A percentile compares a stretch with the other conserved stretches of the same genome.
phyloP scores from a whole-genome alignment of 2,888 invertebrate species.

The Calephelis perditalis region DNA sequence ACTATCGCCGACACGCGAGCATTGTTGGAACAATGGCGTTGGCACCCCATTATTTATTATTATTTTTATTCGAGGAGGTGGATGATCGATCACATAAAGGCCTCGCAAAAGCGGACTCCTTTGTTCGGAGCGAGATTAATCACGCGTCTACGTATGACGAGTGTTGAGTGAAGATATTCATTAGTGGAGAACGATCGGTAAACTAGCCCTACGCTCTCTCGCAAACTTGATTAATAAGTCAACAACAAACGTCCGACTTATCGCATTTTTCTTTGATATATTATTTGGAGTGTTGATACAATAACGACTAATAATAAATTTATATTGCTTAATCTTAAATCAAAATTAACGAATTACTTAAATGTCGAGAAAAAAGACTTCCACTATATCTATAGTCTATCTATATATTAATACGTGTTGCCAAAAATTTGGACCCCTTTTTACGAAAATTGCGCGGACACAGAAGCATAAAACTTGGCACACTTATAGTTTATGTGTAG shows the following conservation, averaged over 20 bases:
- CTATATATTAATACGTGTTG: too few relatives aligned
- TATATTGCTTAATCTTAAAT: too few relatives aligned
- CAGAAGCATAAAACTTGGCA: too few relatives aligned
- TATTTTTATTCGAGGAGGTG: conserved; percentile 71
- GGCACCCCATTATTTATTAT: conserved; percentile 67
- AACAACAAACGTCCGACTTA: conserved; percentile 24
- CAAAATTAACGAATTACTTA: too few relatives aligned
- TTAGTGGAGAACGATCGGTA: conserved; percentile 46
- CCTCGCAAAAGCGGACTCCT: conserved; percentile 63
- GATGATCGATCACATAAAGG: conserved; percentile 68
- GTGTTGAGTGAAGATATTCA: conserved; percentile 61
- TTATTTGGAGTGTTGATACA: neutral
- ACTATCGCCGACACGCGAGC: conserved; percentile 64
- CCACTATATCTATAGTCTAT: too few relatives aligned
- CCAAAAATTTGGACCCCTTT: too few relatives aligned
- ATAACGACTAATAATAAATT: too few relatives aligned
- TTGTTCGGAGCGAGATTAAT: conserved; percentile 71
- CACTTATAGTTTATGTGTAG: too few relatives aligned
- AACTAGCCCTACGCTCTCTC: conserved; percentile 34
- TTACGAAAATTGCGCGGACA: too few relatives aligned
- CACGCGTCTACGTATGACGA: conserved; percentile 58
- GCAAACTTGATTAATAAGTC: conserved; percentile 30
- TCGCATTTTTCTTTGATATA: conserved; percentile 8
- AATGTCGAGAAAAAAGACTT: too few relatives aligned
- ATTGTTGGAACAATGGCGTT: conserved; percentile 62